Evolutionary conservation across 2,113 vertebrate genomes (phyloP), one percentile per base, ranked within the genome.

Genomic region (Arenaria interpres): DNA sequence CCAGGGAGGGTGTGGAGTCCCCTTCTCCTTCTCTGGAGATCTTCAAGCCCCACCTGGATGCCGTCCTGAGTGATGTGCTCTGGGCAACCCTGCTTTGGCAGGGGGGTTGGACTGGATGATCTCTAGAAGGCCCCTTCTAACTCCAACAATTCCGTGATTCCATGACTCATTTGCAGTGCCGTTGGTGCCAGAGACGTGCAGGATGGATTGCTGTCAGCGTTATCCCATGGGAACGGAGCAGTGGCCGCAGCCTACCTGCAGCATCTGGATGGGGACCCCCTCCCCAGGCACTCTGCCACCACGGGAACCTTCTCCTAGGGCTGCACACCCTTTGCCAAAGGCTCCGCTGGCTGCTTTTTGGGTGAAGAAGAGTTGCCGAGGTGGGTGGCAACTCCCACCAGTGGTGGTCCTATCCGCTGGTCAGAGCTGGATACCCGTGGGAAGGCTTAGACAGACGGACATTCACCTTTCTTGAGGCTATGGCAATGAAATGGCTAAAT

Each of bases 181-280:
- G 28, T 15, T 51, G 60, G 32, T 56, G 73, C 64, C 10, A 20
- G 72, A 54, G 60, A 51, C 23, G 10, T 12, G 27, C n/a, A 78
- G 59, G 35, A 75, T 66, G 63, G 73, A 39, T 43, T 33, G 32
- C 17, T 77, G 54, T 83, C 24, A 7, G 22, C 54, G 21, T 21
- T 68, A 35, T 54, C 73, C 80, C 53, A n/a, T 0, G 5, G 75
- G 83, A 81, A 50, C 27, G 51, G 78, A 17, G 35, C 0, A 0
- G 41, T 0, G 2, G 39, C 32, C 25, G 41, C 63, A 54, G 68
- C 39, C 73, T 75, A 41, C 3, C 15, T 73, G 83, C 64, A 24
- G 56, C 1, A 12, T 0, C 2, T 76, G 82, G 51, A 35, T 1
- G 2, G 15, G 48, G 71, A 88, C 53, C 67, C 62, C 27, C 51